phyloP scores from a whole-genome alignment of 2,888 invertebrate genomes.

The Physocephala rufipes region DNA sequence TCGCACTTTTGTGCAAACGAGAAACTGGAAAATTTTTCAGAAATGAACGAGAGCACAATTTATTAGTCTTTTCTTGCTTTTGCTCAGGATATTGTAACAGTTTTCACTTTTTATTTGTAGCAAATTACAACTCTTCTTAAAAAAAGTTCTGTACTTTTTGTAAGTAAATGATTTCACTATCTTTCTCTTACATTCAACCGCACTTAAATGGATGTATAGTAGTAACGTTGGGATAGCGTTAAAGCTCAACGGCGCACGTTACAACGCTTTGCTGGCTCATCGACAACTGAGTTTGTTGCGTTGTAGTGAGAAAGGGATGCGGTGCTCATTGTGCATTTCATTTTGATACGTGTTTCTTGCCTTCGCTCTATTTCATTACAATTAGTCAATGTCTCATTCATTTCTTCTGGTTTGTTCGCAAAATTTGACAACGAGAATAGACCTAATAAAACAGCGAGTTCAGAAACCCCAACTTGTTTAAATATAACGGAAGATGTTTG shows the following conservation, averaged over 20 bases:
- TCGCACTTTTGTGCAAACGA: conserved; percentile 4
- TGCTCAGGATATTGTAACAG: background rate
- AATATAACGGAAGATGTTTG: too few species aligned
- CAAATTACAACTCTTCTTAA: background rate
- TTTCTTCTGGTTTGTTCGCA: background rate
- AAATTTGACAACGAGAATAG: too few species aligned
- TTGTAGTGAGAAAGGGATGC: conserved; percentile 42
- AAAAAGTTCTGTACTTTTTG: background rate
- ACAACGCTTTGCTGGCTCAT: conserved; percentile 19
- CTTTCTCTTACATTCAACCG: conserved; percentile 20
- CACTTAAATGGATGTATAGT: background rate
- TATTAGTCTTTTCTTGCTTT: conserved; percentile 5
- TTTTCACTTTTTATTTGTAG: background rate
- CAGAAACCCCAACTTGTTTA: too few species aligned
- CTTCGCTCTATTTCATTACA: conserved; percentile 27
- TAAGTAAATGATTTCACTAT: conserved; percentile 1
- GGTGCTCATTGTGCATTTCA: conserved; percentile 31
- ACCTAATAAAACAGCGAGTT: too few species aligned
- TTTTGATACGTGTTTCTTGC: conserved; percentile 23
- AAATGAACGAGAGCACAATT: background rate
- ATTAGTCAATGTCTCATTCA: conserved; percentile 16
- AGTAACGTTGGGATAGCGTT: too few species aligned
- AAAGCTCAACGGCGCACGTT: conserved; percentile 3
- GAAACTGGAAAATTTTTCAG: background rate
- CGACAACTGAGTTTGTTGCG: conserved; percentile 27